Evolutionary conservation across 2,113 vertebrate genomes (phyloP), one percentile per base, ranked within the genome.

Genomic region (Rutilus rutilus): DNA sequence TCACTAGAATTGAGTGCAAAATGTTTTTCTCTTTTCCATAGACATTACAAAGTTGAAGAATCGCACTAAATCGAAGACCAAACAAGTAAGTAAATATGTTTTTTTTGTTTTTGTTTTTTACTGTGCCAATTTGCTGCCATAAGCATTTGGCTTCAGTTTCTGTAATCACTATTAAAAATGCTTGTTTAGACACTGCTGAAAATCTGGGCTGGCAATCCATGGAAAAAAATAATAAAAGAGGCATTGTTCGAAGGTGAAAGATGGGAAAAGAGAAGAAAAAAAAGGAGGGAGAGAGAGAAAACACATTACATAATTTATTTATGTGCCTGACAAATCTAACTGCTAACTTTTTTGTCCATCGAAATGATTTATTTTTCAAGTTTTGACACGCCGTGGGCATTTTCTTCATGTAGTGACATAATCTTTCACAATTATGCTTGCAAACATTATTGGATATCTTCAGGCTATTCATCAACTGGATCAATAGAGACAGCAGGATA

Each of bases 201-300:
- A 85, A 64, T 36, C 83, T 27, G 21, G 78, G 79, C 82, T 80
- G 50, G 42, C 84, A 73, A 69, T 62, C 77, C 54, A 14, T 33
- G 81, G 67, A 84, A 88, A 83, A 86, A 79, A 86, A 64, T 75
- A 23, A 75, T 86, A 42, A 86, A 88, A 84, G 81, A 25, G 30
- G 60, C 85, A 60, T 88, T 88, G 87, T 84, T 81, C 65, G 39
- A 39, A 64, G 47, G 25, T 81, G 39, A 81, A 15, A 45, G 59
- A 65, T 47, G 78, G 59, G 39, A 47, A 50, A 81, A 64, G 15
- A 64, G n/a, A 47, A 45, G 47, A 60, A 50, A 47, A 45, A 64
- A 60, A 50, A 47, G 30, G 27, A 71, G 78, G 14, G n/a, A 42
- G 19, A 39, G 67, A 23, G 65, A 30, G 17, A 86, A 81, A 84